Evolutionary conservation across 2,797 vertebrate species (phyloP).

Genomic region (Corythornis leucogaster): DNA sequence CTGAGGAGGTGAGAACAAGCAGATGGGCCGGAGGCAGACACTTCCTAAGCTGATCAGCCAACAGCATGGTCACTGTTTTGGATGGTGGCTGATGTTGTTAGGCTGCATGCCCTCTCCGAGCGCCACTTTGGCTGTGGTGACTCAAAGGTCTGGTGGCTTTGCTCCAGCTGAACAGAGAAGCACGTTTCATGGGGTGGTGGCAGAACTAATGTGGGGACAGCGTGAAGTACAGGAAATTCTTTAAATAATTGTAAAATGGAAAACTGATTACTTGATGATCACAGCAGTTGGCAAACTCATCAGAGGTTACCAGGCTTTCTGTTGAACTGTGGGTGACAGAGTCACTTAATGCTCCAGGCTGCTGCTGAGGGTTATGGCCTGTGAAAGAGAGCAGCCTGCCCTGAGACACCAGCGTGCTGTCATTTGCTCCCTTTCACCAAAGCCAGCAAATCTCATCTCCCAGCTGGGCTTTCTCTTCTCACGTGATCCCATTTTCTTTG

Average conservation of each 20-base stretch:
- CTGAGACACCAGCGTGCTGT: neutral
- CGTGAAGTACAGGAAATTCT: neutral
- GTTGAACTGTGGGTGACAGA: neutral
- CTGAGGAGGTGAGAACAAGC: slow-evolving; percentile 59
- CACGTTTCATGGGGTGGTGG: rapidly evolving
- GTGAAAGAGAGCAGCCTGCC: neutral
- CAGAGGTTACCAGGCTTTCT: neutral
- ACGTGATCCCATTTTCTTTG: neutral
- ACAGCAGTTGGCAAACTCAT: neutral
- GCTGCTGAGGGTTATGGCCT: neutral
- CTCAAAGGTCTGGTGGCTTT: neutral
- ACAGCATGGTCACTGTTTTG: neutral
- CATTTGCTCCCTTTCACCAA: neutral
- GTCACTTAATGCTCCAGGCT: neutral
- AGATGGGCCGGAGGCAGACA: slow-evolving; percentile 23
- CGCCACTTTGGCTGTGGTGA: neutral
- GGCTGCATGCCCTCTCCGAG: neutral
- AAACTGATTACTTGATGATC: neutral
- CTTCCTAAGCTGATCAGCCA: slow-evolving; percentile 3
- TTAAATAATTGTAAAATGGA: neutral
- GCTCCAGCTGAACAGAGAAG: neutral
- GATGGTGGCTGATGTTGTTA: neutral
- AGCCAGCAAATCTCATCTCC: neutral
- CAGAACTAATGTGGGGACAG: neutral
- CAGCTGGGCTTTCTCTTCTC: neutral